Conservation (phyloP, 2,888 invertebrate genomes). For the Tenthredo livida region DNA sequence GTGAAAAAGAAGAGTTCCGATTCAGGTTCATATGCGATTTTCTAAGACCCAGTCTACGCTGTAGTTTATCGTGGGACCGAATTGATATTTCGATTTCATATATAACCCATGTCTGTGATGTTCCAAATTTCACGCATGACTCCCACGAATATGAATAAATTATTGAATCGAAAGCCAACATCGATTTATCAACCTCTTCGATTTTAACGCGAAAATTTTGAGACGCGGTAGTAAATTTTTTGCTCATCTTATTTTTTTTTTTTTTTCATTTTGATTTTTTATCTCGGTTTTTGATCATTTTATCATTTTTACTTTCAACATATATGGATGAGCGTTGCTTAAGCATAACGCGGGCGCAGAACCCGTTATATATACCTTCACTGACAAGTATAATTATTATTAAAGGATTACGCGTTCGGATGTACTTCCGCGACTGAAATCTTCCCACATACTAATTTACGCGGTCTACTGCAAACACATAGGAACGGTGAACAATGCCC, state of each 20-base stretch:
- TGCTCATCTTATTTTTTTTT: neutral
- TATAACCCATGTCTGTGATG: neutral
- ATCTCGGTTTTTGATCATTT: neutral
- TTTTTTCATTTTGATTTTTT: no score
- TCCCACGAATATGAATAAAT: neutral
- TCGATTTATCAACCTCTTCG: no score
- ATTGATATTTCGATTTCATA: neutral
- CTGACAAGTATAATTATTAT: constrained; percentile 32
- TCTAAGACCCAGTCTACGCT: neutral
- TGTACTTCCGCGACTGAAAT: constrained; percentile 52
- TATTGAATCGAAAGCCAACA: neutral
- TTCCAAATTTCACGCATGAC: neutral
- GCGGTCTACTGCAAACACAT: constrained; percentile 28
- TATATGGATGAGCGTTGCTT: neutral
- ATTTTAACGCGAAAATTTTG: no score
- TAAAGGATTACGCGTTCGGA: constrained; percentile 52
- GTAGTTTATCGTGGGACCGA: neutral
- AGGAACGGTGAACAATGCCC: constrained; percentile 35
- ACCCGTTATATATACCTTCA: neutral
- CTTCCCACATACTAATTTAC: constrained; percentile 53
- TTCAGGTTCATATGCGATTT: neutral
- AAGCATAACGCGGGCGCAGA: neutral
- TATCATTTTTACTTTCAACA: neutral
- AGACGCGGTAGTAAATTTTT: no score
- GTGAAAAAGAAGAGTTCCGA: neutral